Base-by-base conservation (phyloP, 2,888 invertebrate genomes). In the Macaria liturata region DNA sequence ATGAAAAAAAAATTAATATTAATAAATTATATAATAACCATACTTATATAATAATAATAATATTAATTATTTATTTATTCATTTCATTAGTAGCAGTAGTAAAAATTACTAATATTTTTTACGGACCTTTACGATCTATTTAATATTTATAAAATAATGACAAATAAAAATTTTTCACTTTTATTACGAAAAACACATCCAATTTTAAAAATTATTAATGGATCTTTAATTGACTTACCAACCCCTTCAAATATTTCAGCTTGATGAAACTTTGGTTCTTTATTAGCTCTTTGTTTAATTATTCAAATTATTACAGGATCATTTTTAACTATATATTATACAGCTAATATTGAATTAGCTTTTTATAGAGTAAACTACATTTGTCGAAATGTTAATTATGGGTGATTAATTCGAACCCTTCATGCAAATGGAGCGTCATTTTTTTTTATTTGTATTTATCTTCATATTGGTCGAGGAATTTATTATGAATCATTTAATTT, bases 351-450 rank as follows among this genome's bases (percentile, higher is more conserved):
- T 76, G 89, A 92, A 69, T 61, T 93, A 83, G 94, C 95, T 0
- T 95, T 95, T 89, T 86, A 92, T 74, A 95, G 94, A 72, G 88
- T 95, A 40, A 91, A 93, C 66, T 95, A 95, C 80, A 95, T 95
- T 86, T 93, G 93, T 37, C 94, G 95, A 76, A 93, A 95, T 88
- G 93, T 95, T 65, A 95, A 95, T 75, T 93, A 93, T 78, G 95
- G 95, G 0, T 95, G 95, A 93, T 68, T 95, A 80, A 81, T 95
- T 55, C 95, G 94, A 66, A 92, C 92, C 1, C 30, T 95, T 4
- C 95, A 96, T 74, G 94, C 95, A 49, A 96, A 96, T 80, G 95
- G 95, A 46, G 95, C 95, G 44, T 95, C 95, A 39, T 92, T 95
- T 71, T 95, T 95, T 78, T 95, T 95, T 88, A 92, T 95, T 83